A percentile compares a stretch with the other conserved stretches of the same genome.
Evolutionary conservation across 2,888 invertebrate species (phyloP).

Genomic region (Eledona agricola): DNA sequence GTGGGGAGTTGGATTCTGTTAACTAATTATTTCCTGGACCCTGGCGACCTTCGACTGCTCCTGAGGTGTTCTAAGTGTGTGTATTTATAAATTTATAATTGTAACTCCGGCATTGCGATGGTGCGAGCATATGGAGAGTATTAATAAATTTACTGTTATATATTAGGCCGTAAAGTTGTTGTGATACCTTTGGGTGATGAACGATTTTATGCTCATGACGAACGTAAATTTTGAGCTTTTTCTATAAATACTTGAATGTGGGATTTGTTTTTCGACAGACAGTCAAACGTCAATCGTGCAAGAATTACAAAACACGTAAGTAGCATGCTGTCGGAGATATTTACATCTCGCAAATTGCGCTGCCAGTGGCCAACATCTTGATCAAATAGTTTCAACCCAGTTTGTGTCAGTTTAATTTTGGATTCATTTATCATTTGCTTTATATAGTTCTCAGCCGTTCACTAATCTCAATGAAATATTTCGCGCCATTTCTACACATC

Average conservation of each 20-base stretch:
- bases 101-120: slow-evolving; percentile 16
- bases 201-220: slow-evolving; percentile 50
- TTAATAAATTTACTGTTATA: slow-evolving; percentile 52
- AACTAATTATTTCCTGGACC: slow-evolving; percentile 52
- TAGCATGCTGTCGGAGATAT: too few species aligned
- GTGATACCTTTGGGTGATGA: slow-evolving; percentile 50
- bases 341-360: too few species aligned
- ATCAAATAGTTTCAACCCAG: too few species aligned
- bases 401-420: too few species aligned
- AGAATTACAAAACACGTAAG: too few species aligned
- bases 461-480: too few species aligned
- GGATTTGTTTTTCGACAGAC: too few species aligned
- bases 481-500: too few species aligned
- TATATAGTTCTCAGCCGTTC: too few species aligned
- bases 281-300: too few species aligned
- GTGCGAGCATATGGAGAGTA: slow-evolving; percentile 44
- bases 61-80: slow-evolving; percentile 14
- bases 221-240: slow-evolving; percentile 44
- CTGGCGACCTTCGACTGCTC: slow-evolving; percentile 12
- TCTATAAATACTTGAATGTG: slow-evolving; percentile 41
- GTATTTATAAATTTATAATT: slow-evolving; percentile 15
- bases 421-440: too few species aligned
- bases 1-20: slow-evolving; percentile 51
- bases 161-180: slow-evolving; percentile 50
- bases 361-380: too few species aligned